Conservation (phyloP, 2,797 vertebrate species). For the Anabacerthia variegaticeps region DNA sequence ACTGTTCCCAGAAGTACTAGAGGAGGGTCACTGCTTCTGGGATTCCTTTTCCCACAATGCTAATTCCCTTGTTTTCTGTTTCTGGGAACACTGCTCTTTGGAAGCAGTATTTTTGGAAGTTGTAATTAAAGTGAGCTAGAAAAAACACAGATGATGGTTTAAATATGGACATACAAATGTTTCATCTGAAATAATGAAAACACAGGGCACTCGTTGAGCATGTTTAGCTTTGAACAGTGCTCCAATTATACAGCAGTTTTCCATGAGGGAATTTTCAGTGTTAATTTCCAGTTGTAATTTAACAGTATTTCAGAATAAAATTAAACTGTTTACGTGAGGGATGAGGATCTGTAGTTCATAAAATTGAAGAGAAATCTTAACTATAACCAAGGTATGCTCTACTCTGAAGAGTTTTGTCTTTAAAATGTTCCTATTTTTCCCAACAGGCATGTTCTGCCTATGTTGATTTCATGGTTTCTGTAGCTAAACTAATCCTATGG, state of each 20-base stretch:
- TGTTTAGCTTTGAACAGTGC: background rate
- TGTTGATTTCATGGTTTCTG: conserved; percentile 89
- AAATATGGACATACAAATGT: background rate
- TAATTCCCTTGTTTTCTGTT: background rate
- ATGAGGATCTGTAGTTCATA: background rate
- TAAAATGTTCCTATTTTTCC: conserved; percentile 2
- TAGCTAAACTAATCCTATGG: conserved; percentile 86
- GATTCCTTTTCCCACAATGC: background rate
- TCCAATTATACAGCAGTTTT: background rate
- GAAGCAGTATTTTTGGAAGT: conserved; percentile 27
- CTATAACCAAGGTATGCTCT: background rate
- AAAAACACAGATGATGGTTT: background rate
- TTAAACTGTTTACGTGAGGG: background rate
- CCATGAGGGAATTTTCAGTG: background rate
- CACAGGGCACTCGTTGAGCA: background rate
- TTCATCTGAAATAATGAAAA: conserved; percentile 21
- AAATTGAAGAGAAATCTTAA: background rate
- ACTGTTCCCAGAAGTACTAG: background rate
- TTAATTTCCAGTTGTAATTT: background rate
- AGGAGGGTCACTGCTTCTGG: background rate
- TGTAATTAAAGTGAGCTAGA: conserved; percentile 50
- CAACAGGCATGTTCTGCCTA: conserved; percentile 89
- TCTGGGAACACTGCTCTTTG: conserved; percentile 29
- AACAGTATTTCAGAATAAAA: background rate
- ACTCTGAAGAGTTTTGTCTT: background rate